Evolutionary conservation across 2,113 vertebrate genomes (phyloP).

Genomic region (Piprites chloris): DNA sequence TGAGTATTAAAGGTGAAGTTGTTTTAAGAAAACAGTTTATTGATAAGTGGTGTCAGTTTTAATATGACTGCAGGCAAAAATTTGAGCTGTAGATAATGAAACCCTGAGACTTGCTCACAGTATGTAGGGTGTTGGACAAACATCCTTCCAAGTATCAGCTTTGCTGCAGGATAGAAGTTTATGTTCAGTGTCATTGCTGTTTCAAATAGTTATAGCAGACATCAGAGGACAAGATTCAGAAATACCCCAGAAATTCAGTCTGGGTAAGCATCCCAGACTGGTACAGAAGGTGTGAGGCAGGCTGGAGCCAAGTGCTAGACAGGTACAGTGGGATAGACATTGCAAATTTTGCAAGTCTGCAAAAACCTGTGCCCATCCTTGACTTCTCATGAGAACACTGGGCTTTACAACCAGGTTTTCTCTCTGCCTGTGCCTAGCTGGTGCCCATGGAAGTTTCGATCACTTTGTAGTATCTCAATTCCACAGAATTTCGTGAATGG

Average conservation of each 20-base stretch:
- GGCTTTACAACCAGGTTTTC: neutral
- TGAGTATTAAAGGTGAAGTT: neutral
- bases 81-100: neutral
- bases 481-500: neutral
- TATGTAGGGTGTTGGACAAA: neutral
- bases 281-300: neutral
- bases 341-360: neutral
- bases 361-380: neutral
- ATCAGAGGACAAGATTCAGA: neutral
- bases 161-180: neutral
- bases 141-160: neutral
- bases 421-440: neutral
- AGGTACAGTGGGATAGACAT: neutral
- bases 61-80: neutral
- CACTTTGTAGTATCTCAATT: neutral
- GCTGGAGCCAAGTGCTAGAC: accelerated
- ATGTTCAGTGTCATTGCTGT: neutral
- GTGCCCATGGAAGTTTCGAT: neutral
- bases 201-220: neutral
- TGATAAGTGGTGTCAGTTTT: neutral
- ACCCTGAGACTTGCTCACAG: neutral
- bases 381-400: neutral
- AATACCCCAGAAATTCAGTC: neutral
- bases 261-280: neutral
- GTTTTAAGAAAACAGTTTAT: neutral